phyloP scores from a whole-genome alignment of 2,113 vertebrate species.

The Equus quagga region DNA sequence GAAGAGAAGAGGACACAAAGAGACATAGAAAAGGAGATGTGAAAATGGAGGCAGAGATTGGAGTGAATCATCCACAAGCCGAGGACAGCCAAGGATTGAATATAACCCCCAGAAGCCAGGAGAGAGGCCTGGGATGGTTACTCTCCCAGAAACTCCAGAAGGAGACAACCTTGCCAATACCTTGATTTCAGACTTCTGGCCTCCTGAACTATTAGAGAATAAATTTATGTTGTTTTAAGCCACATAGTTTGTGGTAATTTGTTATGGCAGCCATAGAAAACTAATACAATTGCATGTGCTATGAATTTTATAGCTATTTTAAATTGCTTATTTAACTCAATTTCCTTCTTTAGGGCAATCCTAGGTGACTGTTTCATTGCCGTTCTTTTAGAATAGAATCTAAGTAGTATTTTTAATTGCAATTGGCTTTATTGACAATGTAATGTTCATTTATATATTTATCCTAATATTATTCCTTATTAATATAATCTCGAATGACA shows the following conservation, averaged over 20 bases:
- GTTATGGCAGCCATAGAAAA: background rate
- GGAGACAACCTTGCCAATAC: background rate
- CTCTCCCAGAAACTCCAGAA: background rate
- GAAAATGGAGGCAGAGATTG: background rate
- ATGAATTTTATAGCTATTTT: background rate
- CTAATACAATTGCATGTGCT: background rate
- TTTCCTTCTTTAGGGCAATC: background rate
- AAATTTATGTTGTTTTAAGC: background rate
- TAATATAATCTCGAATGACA: background rate
- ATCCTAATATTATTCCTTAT: background rate
- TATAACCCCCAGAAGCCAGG: background rate
- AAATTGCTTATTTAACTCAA: background rate
- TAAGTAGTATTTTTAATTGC: background rate
- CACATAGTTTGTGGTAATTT: background rate
- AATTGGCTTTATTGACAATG: conserved; percentile 8
- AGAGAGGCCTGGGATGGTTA: background rate
- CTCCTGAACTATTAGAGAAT: background rate
- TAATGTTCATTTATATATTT: background rate
- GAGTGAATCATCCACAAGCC: background rate
- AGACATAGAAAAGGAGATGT: background rate
- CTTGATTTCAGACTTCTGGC: background rate
- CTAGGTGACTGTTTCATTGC: background rate
- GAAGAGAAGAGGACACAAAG: background rate
- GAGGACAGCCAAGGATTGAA: background rate
- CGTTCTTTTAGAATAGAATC: conserved; percentile 13